Percentiles rank a stretch among this genome's conserved stretches.
phyloP scores from a whole-genome alignment of 1,140 invertebrate genomes.

The Yoshiicerus persimilis region DNA sequence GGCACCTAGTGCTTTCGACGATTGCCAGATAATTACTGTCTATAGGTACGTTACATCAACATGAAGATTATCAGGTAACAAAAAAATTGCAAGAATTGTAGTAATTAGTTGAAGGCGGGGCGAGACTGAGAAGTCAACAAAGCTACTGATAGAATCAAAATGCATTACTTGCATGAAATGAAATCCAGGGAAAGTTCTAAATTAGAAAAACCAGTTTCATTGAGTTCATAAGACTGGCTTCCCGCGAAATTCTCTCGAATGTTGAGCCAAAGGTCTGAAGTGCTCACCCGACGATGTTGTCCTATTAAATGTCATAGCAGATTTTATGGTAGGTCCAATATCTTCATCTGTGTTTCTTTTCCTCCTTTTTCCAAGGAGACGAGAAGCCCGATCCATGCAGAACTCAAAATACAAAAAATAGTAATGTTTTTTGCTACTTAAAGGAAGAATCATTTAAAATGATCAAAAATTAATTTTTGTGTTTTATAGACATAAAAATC shows the following conservation, averaged over 20 bases:
- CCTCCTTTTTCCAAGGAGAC: constrained; percentile 71
- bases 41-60: too few species aligned
- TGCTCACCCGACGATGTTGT: constrained; percentile 33
- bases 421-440: too few species aligned
- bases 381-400: constrained; percentile 78
- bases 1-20: too few species aligned
- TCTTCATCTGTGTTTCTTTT: constrained; percentile 50
- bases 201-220: neutral
- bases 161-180: too few species aligned
- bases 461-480: too few species aligned
- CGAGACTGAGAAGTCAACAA: neutral
- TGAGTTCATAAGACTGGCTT: neutral
- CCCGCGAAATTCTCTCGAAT: constrained; percentile 48
- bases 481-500: too few species aligned
- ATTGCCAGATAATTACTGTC: too few species aligned
- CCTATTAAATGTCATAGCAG: neutral
- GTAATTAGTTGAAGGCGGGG: neutral
- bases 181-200: neutral
- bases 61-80: too few species aligned
- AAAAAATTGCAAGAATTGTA: too few species aligned
- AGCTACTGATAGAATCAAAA: neutral
- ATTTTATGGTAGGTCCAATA: neutral
- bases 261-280: constrained; percentile 32
- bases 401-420: constrained; percentile 60
- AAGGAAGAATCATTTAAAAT: too few species aligned